Evolutionary conservation across 30 jellyfish, hydroid and myxozoan species (phyloP), one percentile per base, ranked within the genome.

Genomic region (Chironex yamaguchii): DNA sequence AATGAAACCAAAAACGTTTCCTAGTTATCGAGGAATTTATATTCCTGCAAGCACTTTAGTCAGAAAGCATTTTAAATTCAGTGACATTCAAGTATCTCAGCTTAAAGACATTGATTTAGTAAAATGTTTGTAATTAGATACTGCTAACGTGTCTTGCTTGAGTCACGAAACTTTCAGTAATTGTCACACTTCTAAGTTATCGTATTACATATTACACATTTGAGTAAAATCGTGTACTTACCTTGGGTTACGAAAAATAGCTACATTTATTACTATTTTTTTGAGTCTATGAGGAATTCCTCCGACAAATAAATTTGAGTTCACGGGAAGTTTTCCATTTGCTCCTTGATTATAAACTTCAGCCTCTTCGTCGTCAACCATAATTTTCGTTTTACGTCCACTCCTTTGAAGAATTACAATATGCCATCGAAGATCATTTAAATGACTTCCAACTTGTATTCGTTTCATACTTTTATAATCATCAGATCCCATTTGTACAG

Each of bases 381-480:
- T 62, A 27, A 93, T 76, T 25, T 80, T 76, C 49, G 92, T 79
- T 12, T 70, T 87, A 3, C 84, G 51, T 20, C 84, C 51, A 25
- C 62, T 52, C 17, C 92, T 77, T 14, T 82, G 34, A 1, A 93
- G 67, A 23, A 9, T 34, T 6, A 93, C 86, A 20, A 70, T 77
- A 76, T 93, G 98, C 98, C 98, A 93, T 14, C 52, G 64, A 79
- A 93, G 31, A 64, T 93, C 96, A 58, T 93, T 88, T 25, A 87
- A 48, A 42, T 78, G 29, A 29, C 78, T 73, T 0, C 98, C 96
- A 30, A 93, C 34, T 23, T 32, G 36, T 28, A 51, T 31, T 9
- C 34, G 53, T 62, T 80, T 76, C 49, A 68, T 76, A 63, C 91
- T 51, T 49, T 49, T 2, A 31, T 34, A 63, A 50, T 73, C 93